Base-by-base conservation (phyloP, 2,888 invertebrate species). In the Melolontha melolontha region DNA sequence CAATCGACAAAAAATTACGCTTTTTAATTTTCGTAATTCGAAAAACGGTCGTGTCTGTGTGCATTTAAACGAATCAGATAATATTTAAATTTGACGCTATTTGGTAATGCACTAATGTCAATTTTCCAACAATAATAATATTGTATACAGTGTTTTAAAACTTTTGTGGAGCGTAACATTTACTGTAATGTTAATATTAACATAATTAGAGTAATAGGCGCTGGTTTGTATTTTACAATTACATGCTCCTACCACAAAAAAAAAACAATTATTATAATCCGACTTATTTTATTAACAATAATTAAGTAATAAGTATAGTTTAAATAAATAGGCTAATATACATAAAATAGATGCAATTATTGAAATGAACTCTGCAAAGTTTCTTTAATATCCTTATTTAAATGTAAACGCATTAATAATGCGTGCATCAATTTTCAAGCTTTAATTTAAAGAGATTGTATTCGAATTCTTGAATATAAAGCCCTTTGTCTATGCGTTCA, bases 21-120 rank as follows among this genome's bases (percentile, higher is more conserved):
- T 54, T 54, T 54, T 54, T 54, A 54, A 54, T 54, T 54, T 54
- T 54, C 54, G 54, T 54, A 54, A 54, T 54, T 16, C 40, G 54
- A 54, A 39, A 40, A 54, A 40, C 54, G 22, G 4, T 12, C 17
- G 11, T n/a, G 39, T 40, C 17, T 14, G 17, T 40, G 54, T 39
- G 54, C 54, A 40, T 16, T 54, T 54, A 39, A 39, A 54, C 40
- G 40, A 40, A 54, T 54, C 40, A 16, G 5, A 40, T 40, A 54
- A 54, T 54, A 54, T 54, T 54, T 54, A 54, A 54, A 54, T 54
- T 40, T 39, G 17, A 54, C 40, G 54, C 16, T 54, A 54, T 54
- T 54, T 54, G 40, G 40, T 54, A 54, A 40, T 39, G 40, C 40
- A 17, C 17, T 54, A 40, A 54, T 52, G 40, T 54, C 22, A 39